These are phyloP conservation scores for Astropecten irregularis DNA, from an alignment of 53 echinoderm and acorn worm genomes.

Conservation along the genomic window DNA sequence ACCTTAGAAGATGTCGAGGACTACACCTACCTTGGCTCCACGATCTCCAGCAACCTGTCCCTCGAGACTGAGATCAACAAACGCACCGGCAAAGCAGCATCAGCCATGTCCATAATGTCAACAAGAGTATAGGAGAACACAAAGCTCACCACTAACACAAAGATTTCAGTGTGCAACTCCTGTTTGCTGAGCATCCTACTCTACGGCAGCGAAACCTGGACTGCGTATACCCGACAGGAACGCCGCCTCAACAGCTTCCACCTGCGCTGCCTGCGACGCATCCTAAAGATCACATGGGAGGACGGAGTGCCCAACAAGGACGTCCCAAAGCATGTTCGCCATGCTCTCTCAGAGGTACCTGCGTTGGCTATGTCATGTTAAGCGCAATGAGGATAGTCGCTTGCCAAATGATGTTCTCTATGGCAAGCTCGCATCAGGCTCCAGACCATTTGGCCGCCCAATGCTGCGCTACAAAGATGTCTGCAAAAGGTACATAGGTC, in stretches of 20 bases:
- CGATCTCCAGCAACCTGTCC: too few relatives aligned
- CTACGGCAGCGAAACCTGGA: not conserved
- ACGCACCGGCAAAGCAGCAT: not conserved
- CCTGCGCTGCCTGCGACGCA: too few relatives aligned
- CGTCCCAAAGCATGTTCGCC: not conserved
- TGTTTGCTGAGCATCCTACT: not conserved
- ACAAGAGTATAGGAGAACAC: constrained; percentile 26
- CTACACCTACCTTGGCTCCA: constrained; percentile 37
- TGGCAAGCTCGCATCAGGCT: constrained; percentile 17
- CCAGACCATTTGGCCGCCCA: constrained; percentile 11
- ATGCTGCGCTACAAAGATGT: constrained; percentile 20
- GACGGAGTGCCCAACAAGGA: not conserved
- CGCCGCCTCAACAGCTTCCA: too few relatives aligned
- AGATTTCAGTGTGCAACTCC: not conserved
- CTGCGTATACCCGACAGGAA: not conserved
- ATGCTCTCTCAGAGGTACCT: not conserved
- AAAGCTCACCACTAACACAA: constrained; percentile 23
- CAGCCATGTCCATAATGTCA: not conserved
- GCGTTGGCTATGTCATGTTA: constrained; percentile 25
- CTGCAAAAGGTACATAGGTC: constrained; percentile 25
- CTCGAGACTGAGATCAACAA: constrained; percentile 30
- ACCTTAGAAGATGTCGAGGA: not conserved
- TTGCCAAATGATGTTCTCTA: constrained; percentile 35
- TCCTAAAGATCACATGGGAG: constrained; percentile 3
- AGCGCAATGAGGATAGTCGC: not conserved